phyloP scores from a whole-genome alignment of 2,113 vertebrate species.

The Dolichotis patagonum region DNA sequence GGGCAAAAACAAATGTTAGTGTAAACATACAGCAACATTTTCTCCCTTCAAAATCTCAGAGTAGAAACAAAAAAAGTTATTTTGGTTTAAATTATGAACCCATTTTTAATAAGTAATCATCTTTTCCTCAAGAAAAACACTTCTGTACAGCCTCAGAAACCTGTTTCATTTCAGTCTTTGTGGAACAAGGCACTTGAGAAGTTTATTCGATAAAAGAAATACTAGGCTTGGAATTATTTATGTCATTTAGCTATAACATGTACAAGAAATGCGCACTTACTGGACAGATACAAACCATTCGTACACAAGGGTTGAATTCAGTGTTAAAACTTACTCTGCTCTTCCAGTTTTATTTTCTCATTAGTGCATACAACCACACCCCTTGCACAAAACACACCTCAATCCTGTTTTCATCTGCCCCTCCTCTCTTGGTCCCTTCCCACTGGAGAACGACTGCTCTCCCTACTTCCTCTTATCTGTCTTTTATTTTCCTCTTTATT shows the following conservation, averaged over 20 bases:
- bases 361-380: no score
- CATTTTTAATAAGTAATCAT: constrained; percentile 86
- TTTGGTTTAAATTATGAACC: constrained; percentile 84
- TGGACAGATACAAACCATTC: constrained; percentile 29
- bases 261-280: constrained; percentile 52
- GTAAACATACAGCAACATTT: constrained; percentile 76
- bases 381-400: not conserved
- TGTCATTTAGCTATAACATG: constrained; percentile 67
- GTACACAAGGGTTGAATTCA: not conserved
- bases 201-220: constrained; percentile 83
- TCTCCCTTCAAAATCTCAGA: constrained; percentile 73
- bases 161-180: constrained; percentile 81
- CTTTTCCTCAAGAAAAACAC: constrained; percentile 82
- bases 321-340: not conserved
- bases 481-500: not conserved
- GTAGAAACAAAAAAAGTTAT: constrained; percentile 77
- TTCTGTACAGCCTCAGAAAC: constrained; percentile 82
- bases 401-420: not conserved
- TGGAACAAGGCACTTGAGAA: constrained; percentile 81
- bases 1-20: constrained; percentile 82
- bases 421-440: not conserved
- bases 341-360: not conserved
- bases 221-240: constrained; percentile 81
- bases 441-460: not conserved
- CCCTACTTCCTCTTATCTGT: not conserved